These are phyloP conservation scores for Halcyon smyrnensis DNA, from an alignment of 2,797 vertebrate genomes.

Conservation along the genomic window DNA sequence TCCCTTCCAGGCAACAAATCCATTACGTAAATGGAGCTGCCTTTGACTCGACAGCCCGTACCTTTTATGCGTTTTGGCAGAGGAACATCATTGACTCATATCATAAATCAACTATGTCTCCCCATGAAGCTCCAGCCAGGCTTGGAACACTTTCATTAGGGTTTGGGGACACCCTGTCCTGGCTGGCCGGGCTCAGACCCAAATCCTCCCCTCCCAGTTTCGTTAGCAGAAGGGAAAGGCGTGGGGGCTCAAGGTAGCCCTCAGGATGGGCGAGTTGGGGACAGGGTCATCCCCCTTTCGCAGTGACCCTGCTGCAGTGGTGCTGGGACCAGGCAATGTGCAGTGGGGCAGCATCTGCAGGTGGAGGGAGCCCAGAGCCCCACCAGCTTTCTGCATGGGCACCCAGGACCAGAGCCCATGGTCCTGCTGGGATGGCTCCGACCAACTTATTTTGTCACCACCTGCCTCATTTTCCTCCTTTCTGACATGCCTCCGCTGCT, in stretches of 20 bases:
- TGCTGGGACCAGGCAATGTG: rapidly evolving
- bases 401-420: background rate
- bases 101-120: constrained; percentile 41
- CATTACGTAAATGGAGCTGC: constrained; percentile 26
- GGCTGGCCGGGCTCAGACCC: background rate
- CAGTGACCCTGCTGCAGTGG: background rate
- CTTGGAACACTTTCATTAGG: background rate
- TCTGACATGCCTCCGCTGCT: background rate
- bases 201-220: background rate
- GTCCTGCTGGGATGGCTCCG: background rate
- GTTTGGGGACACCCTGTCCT: constrained; percentile 52
- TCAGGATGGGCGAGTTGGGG: rapidly evolving
- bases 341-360: rapidly evolving
- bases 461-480: background rate
- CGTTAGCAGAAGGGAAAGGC: background rate
- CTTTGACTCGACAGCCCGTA: constrained; percentile 45
- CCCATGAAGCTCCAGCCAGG: background rate
- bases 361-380: no score
- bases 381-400: background rate
- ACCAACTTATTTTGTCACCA: background rate
- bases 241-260: background rate
- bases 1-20: background rate
- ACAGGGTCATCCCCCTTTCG: background rate
- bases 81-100: constrained; percentile 28
- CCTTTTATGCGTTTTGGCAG: constrained; percentile 45